Evolutionary conservation across 2,113 vertebrate genomes (phyloP).

Genomic region (Hucho hucho): DNA sequence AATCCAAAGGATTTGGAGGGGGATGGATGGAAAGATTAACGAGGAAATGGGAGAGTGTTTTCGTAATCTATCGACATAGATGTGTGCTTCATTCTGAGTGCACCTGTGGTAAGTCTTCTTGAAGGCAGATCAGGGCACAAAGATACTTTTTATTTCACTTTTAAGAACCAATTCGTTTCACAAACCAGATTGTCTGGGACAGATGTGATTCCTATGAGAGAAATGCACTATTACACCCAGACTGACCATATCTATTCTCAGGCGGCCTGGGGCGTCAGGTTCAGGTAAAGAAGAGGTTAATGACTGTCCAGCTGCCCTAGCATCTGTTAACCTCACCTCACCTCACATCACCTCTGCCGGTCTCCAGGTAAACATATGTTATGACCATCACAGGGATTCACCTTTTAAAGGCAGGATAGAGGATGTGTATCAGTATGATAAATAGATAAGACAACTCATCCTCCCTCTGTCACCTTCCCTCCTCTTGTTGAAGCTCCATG

Average conservation of each 20-base stretch:
- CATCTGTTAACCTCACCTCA: not conserved
- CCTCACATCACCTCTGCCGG: not conserved
- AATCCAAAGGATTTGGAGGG: not conserved
- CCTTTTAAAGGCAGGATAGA: not conserved
- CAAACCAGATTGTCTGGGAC: too few species aligned
- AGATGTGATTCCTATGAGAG: not conserved
- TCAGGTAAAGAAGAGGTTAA: not conserved
- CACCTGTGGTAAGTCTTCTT: not conserved
- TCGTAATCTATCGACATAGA: too few species aligned
- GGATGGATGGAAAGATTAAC: not conserved
- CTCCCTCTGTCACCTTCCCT: not conserved
- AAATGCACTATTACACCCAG: not conserved
- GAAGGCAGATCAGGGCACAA: too few species aligned
- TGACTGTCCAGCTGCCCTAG: not conserved
- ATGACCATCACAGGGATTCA: not conserved
- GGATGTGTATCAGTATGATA: not conserved
- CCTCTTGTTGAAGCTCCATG: not conserved
- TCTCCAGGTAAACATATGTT: not conserved
- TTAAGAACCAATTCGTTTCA: too few species aligned
- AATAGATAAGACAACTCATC: not conserved
- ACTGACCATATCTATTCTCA: not conserved
- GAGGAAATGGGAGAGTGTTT: not conserved
- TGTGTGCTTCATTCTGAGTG: too few species aligned
- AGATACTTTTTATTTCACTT: too few species aligned
- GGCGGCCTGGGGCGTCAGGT: not conserved